These are phyloP conservation scores for Poeciliopsis gracilis DNA, from an alignment of 2,797 vertebrate species.

Conservation along the genomic window DNA sequence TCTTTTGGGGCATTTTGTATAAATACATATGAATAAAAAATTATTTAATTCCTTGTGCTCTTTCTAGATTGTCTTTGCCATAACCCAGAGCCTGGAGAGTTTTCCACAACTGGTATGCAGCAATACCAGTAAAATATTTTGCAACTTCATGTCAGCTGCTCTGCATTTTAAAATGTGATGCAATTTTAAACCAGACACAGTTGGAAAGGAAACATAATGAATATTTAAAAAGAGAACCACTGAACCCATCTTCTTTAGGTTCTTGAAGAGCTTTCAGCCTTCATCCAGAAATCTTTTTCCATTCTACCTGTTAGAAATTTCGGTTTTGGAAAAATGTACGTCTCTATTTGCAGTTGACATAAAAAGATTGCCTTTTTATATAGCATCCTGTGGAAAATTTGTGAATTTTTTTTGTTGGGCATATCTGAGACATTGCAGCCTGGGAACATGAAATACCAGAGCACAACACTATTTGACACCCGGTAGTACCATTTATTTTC, in stretches of 20 bases:
- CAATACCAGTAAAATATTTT: constrained; percentile 2
- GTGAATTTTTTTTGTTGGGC: too few relatives aligned
- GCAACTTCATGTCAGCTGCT: not conserved
- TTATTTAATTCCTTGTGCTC: not conserved
- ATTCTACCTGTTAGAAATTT: not conserved
- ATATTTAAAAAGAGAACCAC: not conserved
- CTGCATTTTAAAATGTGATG: not conserved
- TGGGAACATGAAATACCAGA: too few relatives aligned
- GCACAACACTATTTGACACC: too few relatives aligned
- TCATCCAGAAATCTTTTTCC: not conserved
- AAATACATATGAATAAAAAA: constrained; percentile 4
- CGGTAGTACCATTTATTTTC: too few relatives aligned
- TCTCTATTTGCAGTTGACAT: too few relatives aligned
- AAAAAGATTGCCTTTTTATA: too few relatives aligned
- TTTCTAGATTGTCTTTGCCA: not conserved
- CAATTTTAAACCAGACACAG: not conserved
- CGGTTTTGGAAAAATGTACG: not conserved
- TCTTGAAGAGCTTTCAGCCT: not conserved
- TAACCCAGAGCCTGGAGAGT: not conserved
- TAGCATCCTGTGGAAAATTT: too few relatives aligned
- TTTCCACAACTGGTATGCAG: not conserved
- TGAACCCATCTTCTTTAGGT: not conserved
- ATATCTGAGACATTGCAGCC: too few relatives aligned
- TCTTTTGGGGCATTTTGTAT: constrained; percentile 23
- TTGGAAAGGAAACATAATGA: not conserved